phyloP scores from a whole-genome alignment of 2,113 vertebrate genomes.

The Chlorocebus sabaeus region DNA sequence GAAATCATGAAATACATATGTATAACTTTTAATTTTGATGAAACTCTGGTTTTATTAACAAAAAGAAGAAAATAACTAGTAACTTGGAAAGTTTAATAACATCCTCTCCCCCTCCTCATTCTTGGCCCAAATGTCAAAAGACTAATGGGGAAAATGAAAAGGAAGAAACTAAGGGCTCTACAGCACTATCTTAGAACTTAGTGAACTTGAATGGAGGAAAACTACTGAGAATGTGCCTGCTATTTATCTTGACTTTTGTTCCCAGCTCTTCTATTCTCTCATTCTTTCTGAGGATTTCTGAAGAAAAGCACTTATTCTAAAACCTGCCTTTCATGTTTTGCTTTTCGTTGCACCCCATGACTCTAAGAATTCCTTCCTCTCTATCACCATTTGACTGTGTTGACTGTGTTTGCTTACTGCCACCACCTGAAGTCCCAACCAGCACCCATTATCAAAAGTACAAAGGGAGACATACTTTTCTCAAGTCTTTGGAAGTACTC shows the following conservation, averaged over 20 bases:
- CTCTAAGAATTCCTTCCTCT: not conserved
- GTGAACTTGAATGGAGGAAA: not conserved
- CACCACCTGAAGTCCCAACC: not conserved
- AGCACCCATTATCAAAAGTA: not conserved
- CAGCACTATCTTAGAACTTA: not conserved
- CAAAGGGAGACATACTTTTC: not conserved
- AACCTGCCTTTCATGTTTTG: slow-evolving; percentile 32
- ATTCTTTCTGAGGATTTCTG: not conserved
- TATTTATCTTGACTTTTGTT: slow-evolving; percentile 37
- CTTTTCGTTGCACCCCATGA: not conserved
- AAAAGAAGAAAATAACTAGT: not conserved
- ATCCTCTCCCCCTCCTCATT: not conserved
- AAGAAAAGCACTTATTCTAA: not conserved
- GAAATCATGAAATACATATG: not conserved
- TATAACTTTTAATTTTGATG: not conserved
- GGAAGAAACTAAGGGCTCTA: not conserved
- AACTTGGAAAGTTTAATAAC: not conserved
- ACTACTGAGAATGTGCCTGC: not conserved
- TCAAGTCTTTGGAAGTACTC: not conserved
- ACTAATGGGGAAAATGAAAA: not conserved
- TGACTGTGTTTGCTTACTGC: slow-evolving; percentile 7
- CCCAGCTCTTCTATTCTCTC: not conserved
- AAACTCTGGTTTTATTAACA: not conserved
- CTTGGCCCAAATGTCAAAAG: not conserved
- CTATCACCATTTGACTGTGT: not conserved